phyloP scores from a whole-genome alignment of 2,113 vertebrate species.

The Gulo gulo region DNA sequence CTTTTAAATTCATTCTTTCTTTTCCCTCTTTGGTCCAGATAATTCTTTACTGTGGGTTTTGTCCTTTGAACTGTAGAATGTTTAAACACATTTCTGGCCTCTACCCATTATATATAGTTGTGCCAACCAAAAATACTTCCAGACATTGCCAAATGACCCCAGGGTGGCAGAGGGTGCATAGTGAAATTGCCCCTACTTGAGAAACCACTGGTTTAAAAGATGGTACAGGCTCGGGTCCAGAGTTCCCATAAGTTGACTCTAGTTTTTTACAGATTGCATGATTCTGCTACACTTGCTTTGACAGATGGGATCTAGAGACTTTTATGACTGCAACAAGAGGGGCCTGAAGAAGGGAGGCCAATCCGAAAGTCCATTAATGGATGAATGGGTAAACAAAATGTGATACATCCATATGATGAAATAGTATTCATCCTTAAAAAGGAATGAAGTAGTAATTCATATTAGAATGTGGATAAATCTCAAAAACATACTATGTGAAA shows the following conservation, averaged over 20 bases:
- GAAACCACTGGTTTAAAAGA: background rate
- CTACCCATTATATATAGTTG: background rate
- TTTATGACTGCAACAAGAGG: background rate
- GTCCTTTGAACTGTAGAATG: background rate
- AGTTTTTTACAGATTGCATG: background rate
- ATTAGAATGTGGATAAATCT: background rate
- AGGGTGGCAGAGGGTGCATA: no score
- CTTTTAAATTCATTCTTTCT: background rate
- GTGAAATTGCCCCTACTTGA: background rate
- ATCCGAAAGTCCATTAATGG: background rate
- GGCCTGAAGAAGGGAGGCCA: background rate
- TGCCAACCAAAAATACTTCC: background rate
- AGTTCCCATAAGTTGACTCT: background rate
- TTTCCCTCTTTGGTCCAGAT: background rate
- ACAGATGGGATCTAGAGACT: background rate
- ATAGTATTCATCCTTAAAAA: background rate
- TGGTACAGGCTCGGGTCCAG: background rate
- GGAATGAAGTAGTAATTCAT: background rate
- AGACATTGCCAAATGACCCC: background rate
- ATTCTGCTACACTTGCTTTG: background rate
- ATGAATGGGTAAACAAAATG: slow-evolving; percentile 26
- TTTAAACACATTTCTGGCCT: slow-evolving; percentile 16
- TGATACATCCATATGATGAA: background rate
- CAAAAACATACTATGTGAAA: background rate
- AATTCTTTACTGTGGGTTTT: slow-evolving; percentile 1